These are phyloP conservation scores for Gymnoscelis rufifasciata DNA, from an alignment of 2,888 invertebrate genomes.

Conservation along the genomic window DNA sequence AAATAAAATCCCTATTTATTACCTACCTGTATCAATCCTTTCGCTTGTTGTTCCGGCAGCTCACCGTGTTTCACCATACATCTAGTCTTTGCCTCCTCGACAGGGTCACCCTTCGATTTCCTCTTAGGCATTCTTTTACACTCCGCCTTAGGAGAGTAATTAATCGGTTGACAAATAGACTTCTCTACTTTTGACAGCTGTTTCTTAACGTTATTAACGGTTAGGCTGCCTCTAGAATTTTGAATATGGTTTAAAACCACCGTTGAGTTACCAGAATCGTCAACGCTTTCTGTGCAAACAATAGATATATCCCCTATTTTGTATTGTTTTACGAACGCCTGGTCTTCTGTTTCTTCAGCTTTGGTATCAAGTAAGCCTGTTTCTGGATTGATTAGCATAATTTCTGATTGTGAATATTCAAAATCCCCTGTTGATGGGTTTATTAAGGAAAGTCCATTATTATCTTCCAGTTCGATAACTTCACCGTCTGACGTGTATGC, in stretches of 20 bases:
- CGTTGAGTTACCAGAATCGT: not conserved
- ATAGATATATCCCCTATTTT: constrained; percentile 3
- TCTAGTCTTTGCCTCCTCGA: not conserved
- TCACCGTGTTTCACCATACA: constrained; percentile 3
- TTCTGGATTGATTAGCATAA: not conserved
- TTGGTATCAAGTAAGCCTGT: not conserved
- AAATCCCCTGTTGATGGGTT: not conserved
- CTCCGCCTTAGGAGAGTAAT: not conserved
- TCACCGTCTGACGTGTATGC: not conserved
- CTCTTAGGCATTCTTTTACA: not conserved
- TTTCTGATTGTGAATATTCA: not conserved
- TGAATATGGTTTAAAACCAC: not conserved
- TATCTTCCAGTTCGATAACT: not conserved
- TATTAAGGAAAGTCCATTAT: not conserved
- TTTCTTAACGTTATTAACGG: not conserved
- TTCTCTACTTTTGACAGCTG: not conserved
- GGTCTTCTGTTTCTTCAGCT: not conserved
- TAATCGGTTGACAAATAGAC: not conserved
- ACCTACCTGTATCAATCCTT: constrained; percentile 13
- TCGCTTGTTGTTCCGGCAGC: constrained; percentile 9
- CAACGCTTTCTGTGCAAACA: not conserved
- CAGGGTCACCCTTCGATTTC: not conserved
- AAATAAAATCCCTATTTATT: too few relatives aligned
- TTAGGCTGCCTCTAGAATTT: not conserved
- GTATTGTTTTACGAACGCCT: not conserved